phyloP scores from a whole-genome alignment of 2,888 invertebrate species.

The Vanessa cardui region DNA sequence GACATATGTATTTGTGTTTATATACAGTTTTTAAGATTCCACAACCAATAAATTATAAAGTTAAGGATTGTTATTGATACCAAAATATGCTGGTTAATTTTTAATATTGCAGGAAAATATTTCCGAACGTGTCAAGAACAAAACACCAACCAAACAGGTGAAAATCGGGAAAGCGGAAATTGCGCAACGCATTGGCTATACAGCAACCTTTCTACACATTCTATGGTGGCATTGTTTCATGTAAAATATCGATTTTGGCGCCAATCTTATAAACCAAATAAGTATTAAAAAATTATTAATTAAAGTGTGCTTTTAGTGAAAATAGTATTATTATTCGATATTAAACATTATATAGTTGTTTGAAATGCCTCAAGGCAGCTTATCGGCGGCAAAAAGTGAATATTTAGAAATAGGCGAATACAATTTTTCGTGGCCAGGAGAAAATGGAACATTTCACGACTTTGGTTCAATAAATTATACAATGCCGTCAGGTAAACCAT shows the following conservation, averaged over 20 bases:
- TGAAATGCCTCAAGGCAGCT: slow-evolving; percentile 55
- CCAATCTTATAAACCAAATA: slow-evolving; percentile 46
- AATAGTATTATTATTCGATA: too few species aligned
- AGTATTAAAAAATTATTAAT: slow-evolving; percentile 15
- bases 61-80: too few species aligned
- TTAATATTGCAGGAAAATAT: too few species aligned
- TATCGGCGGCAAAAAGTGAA: slow-evolving; percentile 63
- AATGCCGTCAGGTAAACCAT: slow-evolving; percentile 77
- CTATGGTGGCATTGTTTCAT: not conserved
- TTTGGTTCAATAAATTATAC: slow-evolving; percentile 74
- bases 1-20: too few species aligned
- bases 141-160: not conserved
- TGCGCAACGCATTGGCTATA: slow-evolving; percentile 3
- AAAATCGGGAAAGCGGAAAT: slow-evolving; percentile 23
- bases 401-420: slow-evolving; percentile 73
- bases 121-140: not conserved
- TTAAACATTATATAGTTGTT: slow-evolving; percentile 26
- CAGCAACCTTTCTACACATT: not conserved
- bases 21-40: too few species aligned
- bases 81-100: too few species aligned
- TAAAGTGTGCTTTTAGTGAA: too few species aligned
- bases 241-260: slow-evolving; percentile 63
- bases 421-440: slow-evolving; percentile 79
- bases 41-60: too few species aligned
- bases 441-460: slow-evolving; percentile 74